Evolutionary conservation across 2,113 vertebrate genomes (phyloP), one percentile per base, ranked within the genome.

Genomic region (Polypterus senegalus): DNA sequence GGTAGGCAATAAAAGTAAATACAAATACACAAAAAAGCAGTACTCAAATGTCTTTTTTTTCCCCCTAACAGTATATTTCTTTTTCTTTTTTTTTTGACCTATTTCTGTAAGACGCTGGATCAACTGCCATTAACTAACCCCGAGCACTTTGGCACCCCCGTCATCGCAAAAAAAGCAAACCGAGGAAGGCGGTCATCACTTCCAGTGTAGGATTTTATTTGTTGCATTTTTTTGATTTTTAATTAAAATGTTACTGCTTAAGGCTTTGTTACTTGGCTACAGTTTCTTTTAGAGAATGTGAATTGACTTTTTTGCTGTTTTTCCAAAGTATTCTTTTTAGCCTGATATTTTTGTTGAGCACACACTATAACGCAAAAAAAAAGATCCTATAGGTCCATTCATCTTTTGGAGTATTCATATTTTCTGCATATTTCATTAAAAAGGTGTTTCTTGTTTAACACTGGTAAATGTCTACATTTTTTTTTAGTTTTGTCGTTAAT

Each of bases 141-240:
- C 5, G 96, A 98, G 75, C 96, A 98, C 76, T 98, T 98, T 71
- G 95, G 95, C 67, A 98, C 96, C 10, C 96, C 96, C 46, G 96
- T 99, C 73, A 98, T 99, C 71, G 92, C 91, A 49, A 99, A 99
- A 79, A 99, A 99, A 78, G 87, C 89, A 0, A 99, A 97, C 62
- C 82, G 96, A 52, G 95, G 96, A 47, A 88, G 96, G 58, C 83
- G 96, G 5, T 94, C 92, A 0, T 97, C 93, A 51, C 91, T 97
- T 79, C 92, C 93, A 60, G 81, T 93, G 96, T 99, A 70, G 87
- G 83, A 71, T 61, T 65, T 10, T 55, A 47, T 5, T 10, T 59
- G 59, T 64, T 46, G 47, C 46, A 57, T 8, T 44, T 8, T 4
- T 7, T 59, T 46, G 27, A 27, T 27, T 4, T 61, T 58, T 62